A percentile compares a stretch with the other conserved stretches of the same genome.
Evolutionary conservation across 2,113 vertebrate genomes (phyloP).

Genomic region (Oxyura jamaicensis): DNA sequence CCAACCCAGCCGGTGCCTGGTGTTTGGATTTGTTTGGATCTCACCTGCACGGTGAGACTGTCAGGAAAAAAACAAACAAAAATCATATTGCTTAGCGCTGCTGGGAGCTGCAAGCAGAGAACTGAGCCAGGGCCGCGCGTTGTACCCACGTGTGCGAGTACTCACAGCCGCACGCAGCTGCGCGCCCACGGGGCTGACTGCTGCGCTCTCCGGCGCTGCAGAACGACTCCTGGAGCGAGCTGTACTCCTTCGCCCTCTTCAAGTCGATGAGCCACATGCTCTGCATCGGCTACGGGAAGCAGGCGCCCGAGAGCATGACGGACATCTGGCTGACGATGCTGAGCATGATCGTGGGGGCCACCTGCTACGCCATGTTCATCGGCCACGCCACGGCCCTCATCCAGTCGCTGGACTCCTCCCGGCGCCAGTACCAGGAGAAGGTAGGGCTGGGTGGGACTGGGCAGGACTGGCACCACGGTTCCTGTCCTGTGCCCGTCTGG

Average conservation of each 20-base stretch:
- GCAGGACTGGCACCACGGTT: accelerated
- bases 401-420: slow-evolving; percentile 92
- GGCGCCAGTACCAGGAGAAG: slow-evolving; percentile 95
- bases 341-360: slow-evolving; percentile 98
- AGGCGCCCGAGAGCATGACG: slow-evolving; percentile 96
- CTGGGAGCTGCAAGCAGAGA: background rate
- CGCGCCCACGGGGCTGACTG: background rate
- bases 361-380: slow-evolving; percentile 98
- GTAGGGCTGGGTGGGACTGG: slow-evolving; percentile 60
- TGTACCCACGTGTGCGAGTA: background rate
- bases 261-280: slow-evolving; percentile 99
- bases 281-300: slow-evolving; percentile 94
- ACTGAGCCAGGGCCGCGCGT: accelerated
- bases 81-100: accelerated
- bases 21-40: background rate
- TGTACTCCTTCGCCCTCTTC: slow-evolving; percentile 97
- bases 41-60: background rate
- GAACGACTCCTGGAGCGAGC: slow-evolving; percentile 96
- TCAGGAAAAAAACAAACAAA: background rate
- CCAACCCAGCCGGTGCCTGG: background rate
- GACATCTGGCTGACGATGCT: slow-evolving; percentile 99
- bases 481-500: too few species aligned
- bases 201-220: slow-evolving; percentile 48
- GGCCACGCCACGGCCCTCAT: slow-evolving; percentile 97
- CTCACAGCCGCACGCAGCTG: background rate